phyloP scores from a whole-genome alignment of 2,113 vertebrate species.

The Ornithorhynchus anatinus region DNA sequence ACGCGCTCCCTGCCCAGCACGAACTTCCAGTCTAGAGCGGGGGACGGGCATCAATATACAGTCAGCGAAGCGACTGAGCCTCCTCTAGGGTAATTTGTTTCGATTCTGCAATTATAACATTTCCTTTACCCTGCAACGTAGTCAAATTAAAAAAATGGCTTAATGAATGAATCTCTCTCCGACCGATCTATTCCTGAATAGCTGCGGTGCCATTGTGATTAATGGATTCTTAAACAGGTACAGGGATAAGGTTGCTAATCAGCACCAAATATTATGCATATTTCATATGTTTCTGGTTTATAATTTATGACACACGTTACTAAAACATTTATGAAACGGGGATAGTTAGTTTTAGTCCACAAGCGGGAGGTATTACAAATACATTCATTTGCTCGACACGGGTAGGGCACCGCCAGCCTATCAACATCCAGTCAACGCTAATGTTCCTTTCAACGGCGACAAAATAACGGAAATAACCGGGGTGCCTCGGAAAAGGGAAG shows the following conservation, averaged over 20 bases:
- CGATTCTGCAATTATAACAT: slow-evolving; percentile 11
- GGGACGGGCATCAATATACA: no score
- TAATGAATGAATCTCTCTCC: slow-evolving; percentile 28
- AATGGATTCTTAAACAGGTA: slow-evolving; percentile 47
- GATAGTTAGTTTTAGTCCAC: slow-evolving; percentile 49
- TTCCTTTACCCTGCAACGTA: slow-evolving; percentile 37
- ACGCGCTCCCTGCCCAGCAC: no score
- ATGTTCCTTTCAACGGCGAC: slow-evolving; percentile 38
- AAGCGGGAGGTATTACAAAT: slow-evolving; percentile 36
- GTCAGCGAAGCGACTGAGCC: no score
- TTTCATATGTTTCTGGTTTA: slow-evolving; percentile 58
- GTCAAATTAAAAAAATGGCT: slow-evolving; percentile 55
- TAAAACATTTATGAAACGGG: slow-evolving; percentile 57
- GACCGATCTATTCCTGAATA: slow-evolving; percentile 23
- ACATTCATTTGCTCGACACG: slow-evolving; percentile 50
- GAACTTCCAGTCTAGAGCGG: no score
- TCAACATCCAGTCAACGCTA: slow-evolving; percentile 34
- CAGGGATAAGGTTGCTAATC: slow-evolving; percentile 36
- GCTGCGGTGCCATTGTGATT: slow-evolving; percentile 24
- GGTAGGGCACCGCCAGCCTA: slow-evolving; percentile 27
- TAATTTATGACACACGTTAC: slow-evolving; percentile 51
- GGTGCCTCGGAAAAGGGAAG: slow-evolving; percentile 5
- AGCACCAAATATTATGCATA: slow-evolving; percentile 40
- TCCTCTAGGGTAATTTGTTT: no score
- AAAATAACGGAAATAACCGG: slow-evolving; percentile 13